A percentile compares a stretch with the other conserved stretches of the same genome.
Evolutionary conservation across 2,888 invertebrate species (phyloP).

Genomic region (Xylota sylvarum): DNA sequence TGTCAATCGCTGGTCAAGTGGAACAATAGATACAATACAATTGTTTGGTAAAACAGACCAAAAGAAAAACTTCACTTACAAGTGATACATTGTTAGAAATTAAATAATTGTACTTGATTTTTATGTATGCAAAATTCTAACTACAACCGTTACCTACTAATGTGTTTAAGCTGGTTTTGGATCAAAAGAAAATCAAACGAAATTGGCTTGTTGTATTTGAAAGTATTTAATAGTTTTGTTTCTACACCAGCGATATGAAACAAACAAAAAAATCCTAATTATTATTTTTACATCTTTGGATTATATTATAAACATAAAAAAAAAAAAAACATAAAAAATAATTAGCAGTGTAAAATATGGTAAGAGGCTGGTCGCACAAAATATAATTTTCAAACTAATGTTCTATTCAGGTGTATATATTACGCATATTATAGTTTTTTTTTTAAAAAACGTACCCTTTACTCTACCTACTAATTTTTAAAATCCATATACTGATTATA

Average conservation of each 20-base stretch:
- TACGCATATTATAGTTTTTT: background rate
- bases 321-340: background rate
- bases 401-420: background rate
- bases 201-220: background rate
- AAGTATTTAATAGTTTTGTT: background rate
- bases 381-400: background rate
- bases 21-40: too few relatives aligned
- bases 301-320: slow-evolving; percentile 1
- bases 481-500: too few relatives aligned
- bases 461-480: too few relatives aligned
- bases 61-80: background rate
- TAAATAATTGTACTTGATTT: too few relatives aligned
- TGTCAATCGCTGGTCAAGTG: background rate
- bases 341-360: too few relatives aligned
- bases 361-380: too few relatives aligned
- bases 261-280: background rate
- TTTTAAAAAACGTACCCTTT: too few relatives aligned
- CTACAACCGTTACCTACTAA: too few relatives aligned
- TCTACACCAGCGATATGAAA: background rate
- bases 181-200: background rate
- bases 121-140: too few relatives aligned
- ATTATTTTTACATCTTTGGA: slow-evolving; percentile 1
- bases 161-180: background rate
- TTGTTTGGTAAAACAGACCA: too few relatives aligned
- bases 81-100: too few relatives aligned